Evolutionary conservation across 2,888 invertebrate genomes (phyloP), one percentile per base, ranked within the genome.

Genomic region (Syritta pipiens): DNA sequence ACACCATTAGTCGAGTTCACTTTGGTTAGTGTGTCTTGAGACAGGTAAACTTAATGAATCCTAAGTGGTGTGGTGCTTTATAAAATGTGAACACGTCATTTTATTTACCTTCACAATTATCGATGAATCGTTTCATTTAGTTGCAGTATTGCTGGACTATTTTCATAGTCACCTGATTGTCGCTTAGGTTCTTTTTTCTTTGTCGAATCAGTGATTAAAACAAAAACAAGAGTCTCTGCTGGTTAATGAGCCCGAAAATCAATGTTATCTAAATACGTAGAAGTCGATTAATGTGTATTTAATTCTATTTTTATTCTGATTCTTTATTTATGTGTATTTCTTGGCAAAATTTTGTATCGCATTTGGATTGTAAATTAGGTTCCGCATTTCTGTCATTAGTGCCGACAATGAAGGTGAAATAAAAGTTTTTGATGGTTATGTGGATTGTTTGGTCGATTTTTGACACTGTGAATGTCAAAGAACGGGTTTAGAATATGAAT

Each of bases 1-100:
- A 51, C 51, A 53, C 53, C 17, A 53, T 24, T 53, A 24, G 24
- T 53, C 53, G 17, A 37, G 14, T 30, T 49, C 17, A 5, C 14
- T 53, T 14, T 37, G 5, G 17, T 35, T 22, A 4, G n/a, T 4
- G 24, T 24, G 35, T 37, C 53, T 37, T 37, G 10, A 53, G n/a
- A 12, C 20, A 37, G 37, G 37, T 37, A 35, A 22, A 24, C 37
- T 37, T 53, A 14, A 37, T 53, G 53, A 53, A 46, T 6, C 7
- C 17, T 12, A 40, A 49, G 14, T 30, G 17, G 17, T 14, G 28
- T 49, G 30, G 30, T 49, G n/a, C 14, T n/a, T 14, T 28, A 19
- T 10, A 17, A 5, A 49, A 49, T 28, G 2, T 5, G 30, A 30
- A 19, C 49, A 49, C 49, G 30, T 30, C 49, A 49, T 14, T 9